These are phyloP conservation scores for Enteromius anoplus DNA, from an alignment of 2,797 vertebrate species.

Conservation along the genomic window DNA sequence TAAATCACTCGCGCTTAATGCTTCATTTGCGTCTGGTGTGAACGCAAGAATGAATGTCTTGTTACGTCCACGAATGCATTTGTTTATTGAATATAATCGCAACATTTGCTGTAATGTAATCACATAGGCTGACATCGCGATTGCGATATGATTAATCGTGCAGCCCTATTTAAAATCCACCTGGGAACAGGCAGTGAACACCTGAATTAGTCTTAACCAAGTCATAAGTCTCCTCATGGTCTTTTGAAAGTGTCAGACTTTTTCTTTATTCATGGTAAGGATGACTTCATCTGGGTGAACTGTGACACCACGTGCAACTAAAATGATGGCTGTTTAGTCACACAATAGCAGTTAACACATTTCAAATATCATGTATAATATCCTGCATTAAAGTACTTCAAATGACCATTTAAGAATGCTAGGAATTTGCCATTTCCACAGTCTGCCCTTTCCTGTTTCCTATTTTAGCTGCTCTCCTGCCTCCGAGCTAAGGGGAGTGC, in stretches of 20 bases:
- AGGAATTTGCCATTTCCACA: conserved; percentile 44
- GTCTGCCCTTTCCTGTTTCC: conserved; percentile 54
- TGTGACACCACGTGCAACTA: background rate
- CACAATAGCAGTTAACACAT: background rate
- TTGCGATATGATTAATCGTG: too few relatives aligned
- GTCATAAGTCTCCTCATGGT: background rate
- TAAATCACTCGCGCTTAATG: too few relatives aligned
- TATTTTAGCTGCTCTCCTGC: conserved; percentile 46
- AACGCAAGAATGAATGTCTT: too few relatives aligned
- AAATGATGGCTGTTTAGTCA: background rate
- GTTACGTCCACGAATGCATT: too few relatives aligned
- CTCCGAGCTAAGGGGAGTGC: conserved; percentile 30
- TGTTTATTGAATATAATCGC: too few relatives aligned
- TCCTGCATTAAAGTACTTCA: conserved; percentile 19
- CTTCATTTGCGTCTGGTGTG: too few relatives aligned
- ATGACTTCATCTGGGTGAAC: background rate
- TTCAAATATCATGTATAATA: conserved; percentile 6
- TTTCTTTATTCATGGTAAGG: background rate
- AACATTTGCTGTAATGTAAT: too few relatives aligned
- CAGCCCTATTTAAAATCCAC: too few relatives aligned
- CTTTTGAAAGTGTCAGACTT: background rate
- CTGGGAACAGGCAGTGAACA: background rate
- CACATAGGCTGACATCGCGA: too few relatives aligned
- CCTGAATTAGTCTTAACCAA: background rate
- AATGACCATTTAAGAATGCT: conserved; percentile 26